A percentile compares a stretch with the other conserved stretches of the same genome.
phyloP scores from a whole-genome alignment of 2,113 vertebrate genomes.

The Sakesphorus luctuosus region DNA sequence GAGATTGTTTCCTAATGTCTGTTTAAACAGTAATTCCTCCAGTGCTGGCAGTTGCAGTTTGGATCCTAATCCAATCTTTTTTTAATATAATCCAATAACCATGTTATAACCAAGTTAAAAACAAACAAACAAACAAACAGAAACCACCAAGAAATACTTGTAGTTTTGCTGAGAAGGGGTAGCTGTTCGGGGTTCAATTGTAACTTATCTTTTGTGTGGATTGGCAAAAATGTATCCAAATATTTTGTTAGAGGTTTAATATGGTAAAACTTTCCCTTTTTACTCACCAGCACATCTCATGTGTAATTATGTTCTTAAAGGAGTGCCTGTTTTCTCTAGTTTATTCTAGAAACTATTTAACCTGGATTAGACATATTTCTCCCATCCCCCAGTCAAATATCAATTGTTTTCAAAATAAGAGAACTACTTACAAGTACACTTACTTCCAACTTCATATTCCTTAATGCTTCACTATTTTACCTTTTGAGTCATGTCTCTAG shows the following conservation, averaged over 20 bases:
- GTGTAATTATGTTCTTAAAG: background rate
- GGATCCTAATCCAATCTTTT: background rate
- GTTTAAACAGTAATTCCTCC: background rate
- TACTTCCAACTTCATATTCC: background rate
- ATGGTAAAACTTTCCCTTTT: background rate
- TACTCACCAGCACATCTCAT: background rate
- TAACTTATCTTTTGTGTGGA: background rate
- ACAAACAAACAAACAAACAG: no score
- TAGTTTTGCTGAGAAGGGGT: background rate
- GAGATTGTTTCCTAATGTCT: background rate
- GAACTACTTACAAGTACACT: background rate
- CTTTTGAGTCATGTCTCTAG: background rate
- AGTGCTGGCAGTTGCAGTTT: background rate
- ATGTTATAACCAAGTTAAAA: background rate
- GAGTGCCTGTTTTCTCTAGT: background rate
- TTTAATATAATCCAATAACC: background rate
- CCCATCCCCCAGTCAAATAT: background rate
- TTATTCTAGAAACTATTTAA: background rate
- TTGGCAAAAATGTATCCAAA: background rate
- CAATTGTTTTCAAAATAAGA: background rate
- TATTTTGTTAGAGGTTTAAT: background rate
- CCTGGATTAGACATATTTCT: background rate
- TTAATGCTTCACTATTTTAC: background rate
- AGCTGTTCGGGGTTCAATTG: accelerated
- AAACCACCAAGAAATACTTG: background rate